Conservation (phyloP, 2,888 invertebrate genomes). For the Drosophila paramelanica region DNA sequence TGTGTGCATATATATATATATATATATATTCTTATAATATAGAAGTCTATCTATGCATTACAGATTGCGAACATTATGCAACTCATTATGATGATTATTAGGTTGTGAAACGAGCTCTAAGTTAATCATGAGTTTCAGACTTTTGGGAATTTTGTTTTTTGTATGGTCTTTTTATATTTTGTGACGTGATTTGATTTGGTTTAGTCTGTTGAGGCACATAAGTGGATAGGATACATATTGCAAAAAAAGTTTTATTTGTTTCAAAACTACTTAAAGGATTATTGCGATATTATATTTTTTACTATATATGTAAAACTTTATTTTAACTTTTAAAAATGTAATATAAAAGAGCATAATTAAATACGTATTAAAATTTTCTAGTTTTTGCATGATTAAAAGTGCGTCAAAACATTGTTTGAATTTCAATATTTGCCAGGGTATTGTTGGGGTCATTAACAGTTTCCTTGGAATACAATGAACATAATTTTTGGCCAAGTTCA, state of each 20-base stretch:
- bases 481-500: background rate
- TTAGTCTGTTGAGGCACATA: too few relatives aligned
- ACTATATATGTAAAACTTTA: too few relatives aligned
- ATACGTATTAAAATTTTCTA: too few relatives aligned
- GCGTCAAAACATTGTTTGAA: background rate
- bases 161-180: background rate
- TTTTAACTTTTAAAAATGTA: too few relatives aligned
- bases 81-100: slow-evolving; percentile 54
- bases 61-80: slow-evolving; percentile 48
- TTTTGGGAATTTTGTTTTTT: background rate
- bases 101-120: slow-evolving; percentile 13
- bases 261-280: too few relatives aligned
- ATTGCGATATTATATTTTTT: too few relatives aligned
- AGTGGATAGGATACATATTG: too few relatives aligned
- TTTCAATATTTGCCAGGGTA: too few relatives aligned
- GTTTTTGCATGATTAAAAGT: too few relatives aligned
- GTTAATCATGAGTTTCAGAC: slow-evolving; percentile 34
- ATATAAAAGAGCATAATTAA: too few relatives aligned
- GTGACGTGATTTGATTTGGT: too few relatives aligned
- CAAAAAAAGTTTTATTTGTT: too few relatives aligned
- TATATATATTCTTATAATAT: background rate
- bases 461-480: background rate
- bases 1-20: slow-evolving; percentile 3
- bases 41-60: slow-evolving; percentile 16
- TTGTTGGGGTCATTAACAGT: background rate